Evolutionary conservation across 2,797 vertebrate genomes (phyloP).

Genomic region (Argentina silus): DNA sequence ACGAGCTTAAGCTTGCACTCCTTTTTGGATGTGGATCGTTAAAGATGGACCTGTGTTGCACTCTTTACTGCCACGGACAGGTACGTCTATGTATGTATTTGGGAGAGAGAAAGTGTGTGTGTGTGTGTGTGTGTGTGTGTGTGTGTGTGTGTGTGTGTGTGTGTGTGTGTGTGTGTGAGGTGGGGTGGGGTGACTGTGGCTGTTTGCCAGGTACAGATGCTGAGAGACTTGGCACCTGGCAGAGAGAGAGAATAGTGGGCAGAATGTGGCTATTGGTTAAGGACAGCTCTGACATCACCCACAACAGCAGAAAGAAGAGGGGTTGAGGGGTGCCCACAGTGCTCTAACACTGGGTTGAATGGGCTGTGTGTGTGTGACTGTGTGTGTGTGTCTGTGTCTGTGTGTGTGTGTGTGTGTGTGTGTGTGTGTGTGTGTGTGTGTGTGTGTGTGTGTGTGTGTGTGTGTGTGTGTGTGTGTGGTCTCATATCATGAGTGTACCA

Average conservation of each 20-base stretch:
- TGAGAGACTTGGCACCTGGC: conserved; percentile 32
- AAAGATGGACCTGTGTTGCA: too few species aligned
- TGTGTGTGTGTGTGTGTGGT: not conserved
- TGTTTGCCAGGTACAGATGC: conserved; percentile 36
- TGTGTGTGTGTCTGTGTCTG: not conserved
- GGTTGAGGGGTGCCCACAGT: not conserved
- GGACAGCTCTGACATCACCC: conserved; percentile 44
- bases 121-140: not conserved
- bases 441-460: too few species aligned
- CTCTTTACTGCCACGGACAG: too few species aligned
- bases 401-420: not conserved
- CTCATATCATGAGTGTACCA: not conserved
- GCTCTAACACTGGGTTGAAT: conserved; percentile 1
- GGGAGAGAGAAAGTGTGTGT: too few species aligned
- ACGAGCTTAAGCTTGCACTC: too few species aligned
- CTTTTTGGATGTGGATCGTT: too few species aligned
- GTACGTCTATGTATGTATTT: too few species aligned
- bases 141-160: conserved; percentile 5
- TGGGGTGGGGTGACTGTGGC: conserved; percentile 19
- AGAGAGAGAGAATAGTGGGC: conserved; percentile 21
- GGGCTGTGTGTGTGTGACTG: not conserved
- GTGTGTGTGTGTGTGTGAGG: not conserved
- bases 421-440: too few species aligned
- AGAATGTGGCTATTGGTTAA: conserved; percentile 50
- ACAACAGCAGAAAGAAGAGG: conserved; percentile 16